phyloP scores from a whole-genome alignment of 53 echinoderm and acorn worm species.

The Echinarachnius parma region DNA sequence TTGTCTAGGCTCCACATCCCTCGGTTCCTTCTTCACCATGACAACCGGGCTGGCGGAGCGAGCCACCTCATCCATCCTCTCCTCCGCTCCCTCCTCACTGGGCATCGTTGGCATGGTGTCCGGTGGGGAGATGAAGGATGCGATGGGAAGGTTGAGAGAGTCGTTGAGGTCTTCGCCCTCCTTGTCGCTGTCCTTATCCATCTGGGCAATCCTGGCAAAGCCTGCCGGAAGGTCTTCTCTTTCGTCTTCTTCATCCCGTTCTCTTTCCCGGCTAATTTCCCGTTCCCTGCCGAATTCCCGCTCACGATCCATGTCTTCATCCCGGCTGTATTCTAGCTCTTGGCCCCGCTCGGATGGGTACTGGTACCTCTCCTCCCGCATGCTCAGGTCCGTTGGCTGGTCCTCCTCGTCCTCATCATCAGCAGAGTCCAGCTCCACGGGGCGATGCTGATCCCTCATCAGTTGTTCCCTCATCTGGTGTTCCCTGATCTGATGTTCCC shows the following conservation, averaged over 20 bases:
- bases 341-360: no score
- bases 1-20: conserved; percentile 17
- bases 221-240: conserved; percentile 40
- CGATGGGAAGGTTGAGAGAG: conserved; percentile 87
- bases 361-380: no score
- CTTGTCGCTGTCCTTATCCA: conserved; percentile 11
- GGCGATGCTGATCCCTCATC: not conserved
- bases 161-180: conserved; percentile 74
- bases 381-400: conserved; percentile 13
- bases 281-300: no score
- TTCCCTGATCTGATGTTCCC: no score
- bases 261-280: not conserved
- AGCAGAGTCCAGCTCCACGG: not conserved
- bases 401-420: conserved; percentile 9
- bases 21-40: conserved; percentile 25
- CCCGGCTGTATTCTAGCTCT: no score
- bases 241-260: conserved; percentile 16
- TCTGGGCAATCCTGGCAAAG: conserved; percentile 59
- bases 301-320: conserved; percentile 11
- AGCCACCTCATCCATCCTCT: not conserved
- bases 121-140: conserved; percentile 79
- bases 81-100: not conserved
- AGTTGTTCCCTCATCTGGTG: not conserved
- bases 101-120: not conserved
- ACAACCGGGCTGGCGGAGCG: not conserved